A percentile compares a stretch with the other conserved stretches of the same genome.
These are phyloP conservation scores for Sesia bembeciformis DNA, from an alignment of 2,888 invertebrate species.

Conservation along the genomic window DNA sequence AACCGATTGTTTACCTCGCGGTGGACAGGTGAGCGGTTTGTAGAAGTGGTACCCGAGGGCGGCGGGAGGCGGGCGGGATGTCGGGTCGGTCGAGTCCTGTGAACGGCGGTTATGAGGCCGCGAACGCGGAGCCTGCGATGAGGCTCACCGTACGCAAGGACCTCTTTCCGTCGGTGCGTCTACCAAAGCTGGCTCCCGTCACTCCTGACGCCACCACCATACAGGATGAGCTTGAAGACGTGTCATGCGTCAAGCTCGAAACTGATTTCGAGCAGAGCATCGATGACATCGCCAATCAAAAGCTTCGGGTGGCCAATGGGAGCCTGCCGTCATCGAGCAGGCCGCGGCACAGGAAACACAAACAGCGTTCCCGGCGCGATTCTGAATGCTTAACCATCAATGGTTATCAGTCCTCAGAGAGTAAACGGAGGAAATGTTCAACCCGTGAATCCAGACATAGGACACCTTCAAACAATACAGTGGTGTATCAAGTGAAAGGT, in stretches of 20 bases:
- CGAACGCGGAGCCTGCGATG: conserved; percentile 34
- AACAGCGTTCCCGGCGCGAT: conserved; percentile 52
- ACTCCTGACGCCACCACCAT: conserved; percentile 30
- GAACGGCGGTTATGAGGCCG: conserved; percentile 65
- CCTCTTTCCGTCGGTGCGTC: conserved; percentile 55
- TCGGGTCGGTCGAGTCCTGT: conserved; percentile 67
- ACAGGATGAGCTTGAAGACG: conserved; percentile 37
- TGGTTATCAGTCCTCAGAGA: conserved; percentile 49
- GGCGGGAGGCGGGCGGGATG: conserved; percentile 63
- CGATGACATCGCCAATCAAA: conserved; percentile 60
- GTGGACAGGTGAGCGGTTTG: conserved; percentile 68
- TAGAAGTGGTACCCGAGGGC: conserved; percentile 66
- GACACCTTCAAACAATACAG: conserved; percentile 45
- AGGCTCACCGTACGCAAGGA: conserved; percentile 69
- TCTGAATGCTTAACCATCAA: conserved; percentile 40
- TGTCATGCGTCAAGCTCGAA: conserved; percentile 62
- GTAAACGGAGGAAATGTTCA: conserved; percentile 54
- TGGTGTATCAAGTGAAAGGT: conserved; percentile 58
- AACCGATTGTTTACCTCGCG: conserved; percentile 74
- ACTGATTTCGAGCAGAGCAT: conserved; percentile 71
- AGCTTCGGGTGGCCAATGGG: conserved; percentile 50
- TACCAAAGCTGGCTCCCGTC: conserved; percentile 30
- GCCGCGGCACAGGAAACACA: conserved; percentile 57
- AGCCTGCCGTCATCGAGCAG: conserved; percentile 39
- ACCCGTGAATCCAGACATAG: conserved; percentile 35